A percentile compares a stretch with the other conserved stretches of the same genome.
Evolutionary conservation across 2,888 invertebrate genomes (phyloP).

Genomic region (Notodonta ziczac): DNA sequence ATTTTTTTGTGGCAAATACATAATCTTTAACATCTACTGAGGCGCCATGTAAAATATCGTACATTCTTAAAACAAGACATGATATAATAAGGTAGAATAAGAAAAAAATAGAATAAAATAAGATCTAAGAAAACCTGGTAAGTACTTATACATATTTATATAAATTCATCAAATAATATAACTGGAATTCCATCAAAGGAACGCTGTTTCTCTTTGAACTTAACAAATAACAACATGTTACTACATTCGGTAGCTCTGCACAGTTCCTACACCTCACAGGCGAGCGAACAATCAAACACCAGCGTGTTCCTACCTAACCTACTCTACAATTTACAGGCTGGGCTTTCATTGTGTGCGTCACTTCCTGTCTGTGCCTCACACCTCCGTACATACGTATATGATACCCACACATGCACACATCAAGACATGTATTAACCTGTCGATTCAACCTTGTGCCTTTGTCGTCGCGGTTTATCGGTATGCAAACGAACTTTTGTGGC

Average conservation of each 20-base stretch:
- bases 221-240: conserved; percentile 23
- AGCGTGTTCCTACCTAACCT: conserved; percentile 25
- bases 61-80: too few species aligned
- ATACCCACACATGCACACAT: conserved; percentile 46
- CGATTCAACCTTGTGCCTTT: conserved; percentile 72
- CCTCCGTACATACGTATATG: conserved; percentile 16
- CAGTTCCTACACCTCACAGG: conserved; percentile 35
- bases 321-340: conserved; percentile 7
- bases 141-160: neutral
- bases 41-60: too few species aligned
- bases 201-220: conserved; percentile 19
- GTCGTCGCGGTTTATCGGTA: conserved; percentile 66
- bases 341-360: conserved; percentile 37
- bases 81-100: too few species aligned
- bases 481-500: conserved; percentile 66
- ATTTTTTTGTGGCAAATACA: too few species aligned
- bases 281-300: conserved; percentile 44
- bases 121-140: too few species aligned
- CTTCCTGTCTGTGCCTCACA: conserved; percentile 48
- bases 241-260: conserved; percentile 24
- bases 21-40: too few species aligned
- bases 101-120: too few species aligned
- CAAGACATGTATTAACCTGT: conserved; percentile 75
- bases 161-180: neutral
- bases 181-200: conserved; percentile 12